Evolutionary conservation across 2,797 vertebrate genomes (phyloP), one percentile per base, ranked within the genome.

Genomic region (Rousettus madagascariensis): DNA sequence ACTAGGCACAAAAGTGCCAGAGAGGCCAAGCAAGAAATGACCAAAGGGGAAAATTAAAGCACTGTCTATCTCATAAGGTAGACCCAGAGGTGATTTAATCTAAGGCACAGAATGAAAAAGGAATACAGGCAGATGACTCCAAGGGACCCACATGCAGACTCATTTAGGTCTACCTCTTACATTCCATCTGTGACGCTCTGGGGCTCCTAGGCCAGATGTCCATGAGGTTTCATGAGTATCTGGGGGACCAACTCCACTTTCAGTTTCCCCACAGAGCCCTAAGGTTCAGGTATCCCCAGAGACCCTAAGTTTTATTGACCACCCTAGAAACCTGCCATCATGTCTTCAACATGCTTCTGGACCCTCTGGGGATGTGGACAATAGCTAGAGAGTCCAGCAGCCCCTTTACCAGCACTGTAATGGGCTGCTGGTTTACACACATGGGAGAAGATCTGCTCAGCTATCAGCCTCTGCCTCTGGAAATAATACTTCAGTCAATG

Each of bases 41-140:
- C 53, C 53, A 82, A 96, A 71, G 0, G 0, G 33, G 87, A 97
- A 96, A 10, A 41, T 88, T 95, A 97, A 97, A 74, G 65, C 88
- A 96, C 97, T 95, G 24, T 19, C 4, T 55, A 61, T 41, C 41
- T 95, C 11, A 80, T 65, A 69, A 72, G 4, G 33, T 46, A 36
- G 33, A 36, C 28, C 57, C 65, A 72, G 55, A 53, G 38, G 84
- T 38, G 82, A 95, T 95, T 95, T 95, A 26, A 75, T 26, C 8
- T 79, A 84, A 95, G 4, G 41, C 12, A 79, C 3, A 90, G 38
- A 61, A 86, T 33, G 59, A 96, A 49, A 78, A 83, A 53, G 24
- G 55, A 78, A 87, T 72, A 28, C 2, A 71, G n/a, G 59, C 46
- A 86, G 43, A 63, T 22, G 38, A 82, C 10, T 5, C 6, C 7